These are phyloP conservation scores for Papilio dardanus DNA, from an alignment of 1,140 invertebrate species.

Conservation along the genomic window DNA sequence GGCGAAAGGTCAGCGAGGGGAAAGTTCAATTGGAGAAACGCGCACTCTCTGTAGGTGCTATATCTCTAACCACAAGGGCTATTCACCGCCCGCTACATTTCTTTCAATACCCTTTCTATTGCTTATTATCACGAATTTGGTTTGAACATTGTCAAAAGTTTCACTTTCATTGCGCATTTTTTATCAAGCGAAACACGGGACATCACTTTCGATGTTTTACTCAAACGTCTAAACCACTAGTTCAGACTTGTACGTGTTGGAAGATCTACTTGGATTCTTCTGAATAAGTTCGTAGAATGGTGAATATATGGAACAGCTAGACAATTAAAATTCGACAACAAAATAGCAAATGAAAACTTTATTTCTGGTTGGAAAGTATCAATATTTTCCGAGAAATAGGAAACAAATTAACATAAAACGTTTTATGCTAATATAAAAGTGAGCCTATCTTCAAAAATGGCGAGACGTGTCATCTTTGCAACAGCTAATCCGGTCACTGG, in stretches of 20 bases:
- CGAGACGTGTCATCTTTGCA: conserved; percentile 10
- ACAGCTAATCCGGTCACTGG: not conserved
- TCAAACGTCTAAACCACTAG: not conserved
- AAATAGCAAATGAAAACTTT: too few species aligned
- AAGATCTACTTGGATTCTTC: too few species aligned
- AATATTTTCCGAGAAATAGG: conserved; percentile 3
- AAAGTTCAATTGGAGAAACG: conserved; percentile 63
- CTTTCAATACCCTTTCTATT: conserved; percentile 31
- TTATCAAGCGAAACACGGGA: not conserved
- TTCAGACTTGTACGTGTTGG: too few species aligned
- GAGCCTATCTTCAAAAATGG: conserved; percentile 20
- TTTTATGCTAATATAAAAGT: conserved; percentile 10
- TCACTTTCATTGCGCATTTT: not conserved
- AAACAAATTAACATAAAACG: conserved; percentile 24
- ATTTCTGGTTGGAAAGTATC: conserved; percentile 30
- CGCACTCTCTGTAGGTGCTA: conserved; percentile 48
- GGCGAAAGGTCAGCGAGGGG: conserved; percentile 60
- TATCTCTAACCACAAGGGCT: conserved; percentile 34
- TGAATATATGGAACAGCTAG: not conserved
- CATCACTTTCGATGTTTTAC: not conserved
- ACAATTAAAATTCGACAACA: too few species aligned
- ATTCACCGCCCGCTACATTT: conserved; percentile 4
- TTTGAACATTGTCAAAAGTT: not conserved
- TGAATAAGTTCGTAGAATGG: not conserved
- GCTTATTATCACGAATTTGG: conserved; percentile 18